Base-by-base conservation (phyloP, 2,797 vertebrate species). In the Xenentodon cancila region DNA sequence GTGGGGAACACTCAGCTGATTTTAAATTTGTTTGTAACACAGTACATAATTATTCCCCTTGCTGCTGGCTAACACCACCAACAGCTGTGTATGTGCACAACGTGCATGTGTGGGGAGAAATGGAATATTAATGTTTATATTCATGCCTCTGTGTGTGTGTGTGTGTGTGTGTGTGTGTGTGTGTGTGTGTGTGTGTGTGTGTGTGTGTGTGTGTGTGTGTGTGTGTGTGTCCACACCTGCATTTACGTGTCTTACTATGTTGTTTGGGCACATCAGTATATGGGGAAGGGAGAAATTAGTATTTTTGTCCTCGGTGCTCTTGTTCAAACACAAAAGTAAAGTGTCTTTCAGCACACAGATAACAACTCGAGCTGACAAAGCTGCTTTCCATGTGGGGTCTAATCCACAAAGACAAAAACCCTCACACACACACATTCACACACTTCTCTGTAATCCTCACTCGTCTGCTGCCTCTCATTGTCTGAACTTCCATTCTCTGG, bases 21-120 rank as follows among this genome's bases (percentile, higher is more conserved):
- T 91, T 90, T 89, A 84, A 87, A 87, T 89, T 89, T 90, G 84
- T 79, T 84, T 89, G 81, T 77, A 84, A 83, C 83, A 87, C 77
- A 86, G 73, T 79, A 64, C 73, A 72, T 85, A 76, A 84, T 85
- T 89, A 83, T 86, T 81, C 74, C 79, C 70, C 59, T 54, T 65
- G 65, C 80, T 79, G 72, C 30, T 84, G 77, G 70, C 78, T 67
- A 59, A 53, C 59, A 48, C 60, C 45, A 45, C 69, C 76, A 66
- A 76, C 75, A 82, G 74, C 58, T 81, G 19, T 59, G 70, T 66
- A 30, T 70, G 68, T 11, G 20, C 25, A 25, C 25, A 25, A 25
- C 25, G 25, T 25, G 25, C 25, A 25, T 25, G 25, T 5, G 25
- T 25, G 25, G 53, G 16, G 22, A 27, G 37, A 60, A 51, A 25